Conservation (phyloP, 1,140 invertebrate species). For the Meloidogyne exigua region DNA sequence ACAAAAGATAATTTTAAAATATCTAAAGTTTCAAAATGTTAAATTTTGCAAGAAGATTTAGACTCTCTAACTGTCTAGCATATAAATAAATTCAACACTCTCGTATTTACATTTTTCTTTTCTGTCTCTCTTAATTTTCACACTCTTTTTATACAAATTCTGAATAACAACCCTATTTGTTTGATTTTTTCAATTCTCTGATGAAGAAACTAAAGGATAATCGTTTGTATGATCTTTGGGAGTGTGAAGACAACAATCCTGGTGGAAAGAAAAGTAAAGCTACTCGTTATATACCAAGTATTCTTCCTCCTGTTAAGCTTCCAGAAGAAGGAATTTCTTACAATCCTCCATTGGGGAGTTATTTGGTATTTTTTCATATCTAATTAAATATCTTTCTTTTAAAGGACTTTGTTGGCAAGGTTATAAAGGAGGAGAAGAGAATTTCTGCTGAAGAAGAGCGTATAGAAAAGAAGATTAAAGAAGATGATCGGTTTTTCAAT, state of each 20-base stretch:
- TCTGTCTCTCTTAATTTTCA: too few species aligned
- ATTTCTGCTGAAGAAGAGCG: conserved; percentile 21
- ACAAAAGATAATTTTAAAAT: too few species aligned
- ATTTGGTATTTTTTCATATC: conserved; percentile 33
- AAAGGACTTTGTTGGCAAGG: conserved; percentile 27
- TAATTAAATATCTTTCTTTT: neutral
- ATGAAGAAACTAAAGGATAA: neutral
- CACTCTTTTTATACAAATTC: too few species aligned
- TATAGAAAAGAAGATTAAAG: conserved; percentile 14
- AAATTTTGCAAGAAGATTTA: too few species aligned
- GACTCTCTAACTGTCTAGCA: too few species aligned
- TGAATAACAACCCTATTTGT: too few species aligned
- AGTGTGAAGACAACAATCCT: neutral
- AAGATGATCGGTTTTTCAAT: neutral
- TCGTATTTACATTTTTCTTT: too few species aligned
- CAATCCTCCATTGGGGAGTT: conserved; percentile 40
- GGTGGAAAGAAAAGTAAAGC: neutral
- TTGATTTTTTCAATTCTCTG: neutral
- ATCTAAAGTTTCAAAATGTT: too few species aligned
- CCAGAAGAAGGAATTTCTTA: conserved; percentile 39
- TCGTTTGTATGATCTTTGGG: neutral
- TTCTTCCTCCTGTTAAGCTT: conserved; percentile 36
- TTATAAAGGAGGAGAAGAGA: conserved; percentile 34
- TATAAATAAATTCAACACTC: too few species aligned
- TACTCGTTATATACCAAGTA: conserved; percentile 33